Percentiles rank a stretch among this genome's conserved stretches.
Conservation (phyloP, 1,140 invertebrate species). For the Bemisia tabaci region DNA sequence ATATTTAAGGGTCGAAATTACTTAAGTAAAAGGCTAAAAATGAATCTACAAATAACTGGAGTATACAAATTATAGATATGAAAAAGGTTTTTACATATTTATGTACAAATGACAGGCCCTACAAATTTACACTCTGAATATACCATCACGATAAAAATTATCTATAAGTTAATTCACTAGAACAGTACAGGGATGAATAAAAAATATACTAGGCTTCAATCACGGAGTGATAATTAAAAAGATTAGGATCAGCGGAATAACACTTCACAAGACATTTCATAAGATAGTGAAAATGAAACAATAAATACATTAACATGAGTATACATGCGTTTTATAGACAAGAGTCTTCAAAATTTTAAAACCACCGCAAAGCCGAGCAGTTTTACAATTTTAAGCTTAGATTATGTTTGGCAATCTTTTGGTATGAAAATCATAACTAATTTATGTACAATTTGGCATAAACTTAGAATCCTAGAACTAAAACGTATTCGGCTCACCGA, state of each 20-base stretch:
- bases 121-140: neutral
- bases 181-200: neutral
- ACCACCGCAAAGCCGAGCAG: neutral
- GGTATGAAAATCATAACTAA: neutral
- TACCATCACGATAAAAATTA: neutral
- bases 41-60: neutral
- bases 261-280: too few relatives aligned
- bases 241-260: neutral
- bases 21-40: neutral
- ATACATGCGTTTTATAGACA: neutral
- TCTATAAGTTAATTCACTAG: neutral
- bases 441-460: neutral
- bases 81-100: neutral
- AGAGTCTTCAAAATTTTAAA: neutral
- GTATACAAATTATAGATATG: neutral
- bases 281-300: too few relatives aligned
- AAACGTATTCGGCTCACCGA: neutral
- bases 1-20: neutral
- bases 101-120: neutral
- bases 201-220: neutral
- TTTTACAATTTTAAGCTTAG: neutral
- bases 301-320: neutral
- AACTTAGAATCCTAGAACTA: neutral
- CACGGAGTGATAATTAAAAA: neutral
- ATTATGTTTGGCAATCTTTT: neutral